Percentiles rank a stretch among this genome's conserved stretches.
Evolutionary conservation across 2,888 invertebrate genomes (phyloP).

Genomic region (Acholoe squamosa): DNA sequence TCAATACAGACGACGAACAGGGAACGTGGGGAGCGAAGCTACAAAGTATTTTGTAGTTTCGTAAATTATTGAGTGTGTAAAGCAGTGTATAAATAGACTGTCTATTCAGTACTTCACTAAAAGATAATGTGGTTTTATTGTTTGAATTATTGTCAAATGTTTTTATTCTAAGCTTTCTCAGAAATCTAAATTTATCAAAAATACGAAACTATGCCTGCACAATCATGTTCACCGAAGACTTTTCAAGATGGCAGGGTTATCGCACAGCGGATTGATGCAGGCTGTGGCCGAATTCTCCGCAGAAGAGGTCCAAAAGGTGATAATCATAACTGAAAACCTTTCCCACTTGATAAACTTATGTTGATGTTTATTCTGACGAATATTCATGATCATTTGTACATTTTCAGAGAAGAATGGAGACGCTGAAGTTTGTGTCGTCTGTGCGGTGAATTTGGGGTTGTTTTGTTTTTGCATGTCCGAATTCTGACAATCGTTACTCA

Average conservation of each 20-base stretch:
- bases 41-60: too few relatives aligned
- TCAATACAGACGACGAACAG: too few relatives aligned
- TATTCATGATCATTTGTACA: background rate
- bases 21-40: too few relatives aligned
- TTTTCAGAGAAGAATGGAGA: background rate
- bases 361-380: background rate
- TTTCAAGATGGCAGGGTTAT: constrained; percentile 52
- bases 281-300: constrained; percentile 62
- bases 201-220: background rate
- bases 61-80: too few relatives aligned
- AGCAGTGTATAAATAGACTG: too few relatives aligned
- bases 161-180: background rate
- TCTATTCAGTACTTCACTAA: too few relatives aligned
- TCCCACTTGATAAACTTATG: background rate
- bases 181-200: background rate
- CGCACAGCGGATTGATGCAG: constrained; percentile 45
- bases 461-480: too few relatives aligned
- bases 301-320: constrained; percentile 63
- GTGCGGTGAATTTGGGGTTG: background rate
- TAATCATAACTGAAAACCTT: background rate
- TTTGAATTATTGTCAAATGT: too few relatives aligned
- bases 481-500: too few relatives aligned
- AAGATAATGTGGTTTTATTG: too few relatives aligned
- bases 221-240: constrained; percentile 14
- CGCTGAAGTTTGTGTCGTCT: background rate